Base-by-base conservation (phyloP, 2,113 vertebrate species). In the Proterorhinus semilunaris region DNA sequence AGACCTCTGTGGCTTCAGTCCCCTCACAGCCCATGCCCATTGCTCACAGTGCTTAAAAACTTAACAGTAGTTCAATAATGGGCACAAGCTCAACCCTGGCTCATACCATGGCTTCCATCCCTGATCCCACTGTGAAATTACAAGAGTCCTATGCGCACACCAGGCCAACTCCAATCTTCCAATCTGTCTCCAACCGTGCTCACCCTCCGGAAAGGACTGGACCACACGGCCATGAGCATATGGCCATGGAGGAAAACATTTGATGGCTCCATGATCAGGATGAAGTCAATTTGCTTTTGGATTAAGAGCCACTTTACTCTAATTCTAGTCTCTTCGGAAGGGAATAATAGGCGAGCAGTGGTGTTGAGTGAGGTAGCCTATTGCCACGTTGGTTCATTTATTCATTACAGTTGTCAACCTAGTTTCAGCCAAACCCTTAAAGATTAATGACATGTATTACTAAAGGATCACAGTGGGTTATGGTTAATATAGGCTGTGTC, bases 131-230 rank as follows among this genome's bases (percentile, higher is more conserved):
- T 66, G 77, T 75, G 72, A 83, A 81, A 81, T 82, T 78, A 84
- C 17, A 36, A 68, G 74, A 10, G 57, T 74, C 68, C 69, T 72
- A 71, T 75, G 78, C 84, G 79, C 75, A 79, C 74, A 44, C 48
- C 47, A 17, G 59, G 74, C 16, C 65, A 70, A n/a, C 75, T 61
- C 50, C 49, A 64, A 70, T 58, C 74, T 61, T 67, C 62, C 82
- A 84, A 85, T 75, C 76, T 74, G 85, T 84, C 75, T 79, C 86
- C 91, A 92, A 92, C 83, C 90, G 79, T 69, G 49, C 71, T 67
- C 82, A 81, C 81, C 72, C 78, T 72, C 69, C 83, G 88, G 88
- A 89, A 87, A 89, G 91, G 66, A 91, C 79, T 70, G 83, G 85
- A 88, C 89, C 88, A 89, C 90, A 88, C 85, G 86, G 48, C 21